Base-by-base conservation (phyloP, 1,140 invertebrate genomes). In the Drosophila obscura region DNA sequence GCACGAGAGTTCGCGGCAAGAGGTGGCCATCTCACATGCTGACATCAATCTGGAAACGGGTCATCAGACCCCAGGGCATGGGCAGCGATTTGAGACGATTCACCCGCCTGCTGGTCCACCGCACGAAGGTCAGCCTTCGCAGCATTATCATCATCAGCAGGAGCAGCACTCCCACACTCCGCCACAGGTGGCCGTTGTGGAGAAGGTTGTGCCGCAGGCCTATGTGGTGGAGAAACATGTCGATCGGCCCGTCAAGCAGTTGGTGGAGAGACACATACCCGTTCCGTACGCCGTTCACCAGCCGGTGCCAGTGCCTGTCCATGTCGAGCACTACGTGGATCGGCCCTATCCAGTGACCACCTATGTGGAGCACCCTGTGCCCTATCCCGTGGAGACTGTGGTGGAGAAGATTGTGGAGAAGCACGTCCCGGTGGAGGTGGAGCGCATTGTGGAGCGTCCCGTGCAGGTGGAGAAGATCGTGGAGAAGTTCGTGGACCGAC, bases 371-470 rank as follows among this genome's bases (percentile, higher is more conserved):
- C 92, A 92, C 24, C 82, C 82, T 1, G 74, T 74, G 77, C 93
- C 90, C 0, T 93, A 93, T 77, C 92, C 93, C n/a, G 93, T 93
- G 4, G 92, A 92, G 43, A 89, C 74, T 8, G 73, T 91, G 2
- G 90, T 91, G 0, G 87, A 92, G 46, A 91, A 90, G 16, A 82
- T 92, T 2, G 76, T 91, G 0, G 91, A 92, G 49, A 90, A 90
- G 44, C 75, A 83, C 28, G 84, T 92, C 1, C 87, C 83, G 0
- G 52, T 85, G 7, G 90, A 92, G 26, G 93, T 93, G n/a, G 93
- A 94, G 51, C 93, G 92, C 68, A 93, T 94, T 43, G 92, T 94
- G 0, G 94, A 94, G 77, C 94, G 93, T 77, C 93, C 93, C 0
- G 92, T 94, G 4, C 63, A 85, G 22, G 90, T 94, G 13, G 93